These are phyloP conservation scores for Andrena minutula DNA, from an alignment of 2,888 invertebrate genomes.

Conservation along the genomic window DNA sequence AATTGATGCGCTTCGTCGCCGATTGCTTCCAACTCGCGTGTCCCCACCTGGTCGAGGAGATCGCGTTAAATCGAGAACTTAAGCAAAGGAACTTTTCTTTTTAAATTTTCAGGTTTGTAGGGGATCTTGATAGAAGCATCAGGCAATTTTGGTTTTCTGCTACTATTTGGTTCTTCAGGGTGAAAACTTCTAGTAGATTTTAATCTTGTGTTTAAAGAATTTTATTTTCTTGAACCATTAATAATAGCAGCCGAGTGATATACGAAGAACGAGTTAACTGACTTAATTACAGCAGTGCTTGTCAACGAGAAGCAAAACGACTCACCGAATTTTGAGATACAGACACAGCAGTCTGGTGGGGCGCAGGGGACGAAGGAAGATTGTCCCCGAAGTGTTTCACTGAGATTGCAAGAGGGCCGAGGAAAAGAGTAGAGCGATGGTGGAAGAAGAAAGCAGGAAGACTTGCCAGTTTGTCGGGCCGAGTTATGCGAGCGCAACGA, in stretches of 20 bases:
- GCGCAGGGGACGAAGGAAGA: slow-evolving; percentile 3
- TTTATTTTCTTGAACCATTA: no score
- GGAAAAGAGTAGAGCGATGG: slow-evolving; percentile 51
- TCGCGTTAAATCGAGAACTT: neutral
- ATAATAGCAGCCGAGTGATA: no score
- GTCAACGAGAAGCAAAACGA: neutral
- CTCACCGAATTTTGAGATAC: neutral
- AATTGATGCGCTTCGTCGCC: slow-evolving; percentile 27
- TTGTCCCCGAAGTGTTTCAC: slow-evolving; percentile 21
- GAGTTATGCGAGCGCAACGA: slow-evolving; percentile 79
- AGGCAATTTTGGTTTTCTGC: no score
- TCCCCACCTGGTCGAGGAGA: neutral
- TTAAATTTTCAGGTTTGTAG: no score
- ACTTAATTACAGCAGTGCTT: no score
- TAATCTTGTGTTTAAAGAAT: no score
- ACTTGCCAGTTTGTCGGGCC: slow-evolving; percentile 78
- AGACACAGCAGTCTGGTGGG: neutral
- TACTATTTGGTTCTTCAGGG: no score
- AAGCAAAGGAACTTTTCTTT: no score
- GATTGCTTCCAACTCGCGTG: neutral
- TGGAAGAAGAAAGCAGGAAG: slow-evolving; percentile 53
- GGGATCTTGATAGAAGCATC: no score
- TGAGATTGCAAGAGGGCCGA: slow-evolving; percentile 48
- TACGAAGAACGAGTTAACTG: no score
- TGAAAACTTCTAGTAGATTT: no score